Conservation (phyloP, 2,113 vertebrate species). For the Pandion haliaetus region DNA sequence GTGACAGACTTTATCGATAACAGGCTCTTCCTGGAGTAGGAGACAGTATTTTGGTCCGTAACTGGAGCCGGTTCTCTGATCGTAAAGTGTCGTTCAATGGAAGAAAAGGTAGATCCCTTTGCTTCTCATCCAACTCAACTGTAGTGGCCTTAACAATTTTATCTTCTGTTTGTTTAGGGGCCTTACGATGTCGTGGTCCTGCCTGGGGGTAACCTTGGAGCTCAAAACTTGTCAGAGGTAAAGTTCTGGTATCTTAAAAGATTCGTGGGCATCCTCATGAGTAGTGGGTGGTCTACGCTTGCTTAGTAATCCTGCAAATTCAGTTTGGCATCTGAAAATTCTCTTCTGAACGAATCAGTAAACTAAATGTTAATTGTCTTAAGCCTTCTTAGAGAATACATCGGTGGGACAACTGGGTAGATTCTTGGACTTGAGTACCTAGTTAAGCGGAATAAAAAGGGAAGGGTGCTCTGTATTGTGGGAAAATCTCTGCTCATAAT, state of each 20-base stretch:
- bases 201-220: constrained; percentile 92
- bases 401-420: neutral
- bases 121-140: neutral
- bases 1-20: neutral
- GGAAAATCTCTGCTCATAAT: neutral
- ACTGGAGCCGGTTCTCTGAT: neutral
- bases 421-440: neutral
- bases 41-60: neutral
- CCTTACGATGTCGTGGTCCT: constrained; percentile 94
- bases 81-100: neutral
- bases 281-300: neutral
- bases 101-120: neutral
- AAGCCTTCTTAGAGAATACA: neutral
- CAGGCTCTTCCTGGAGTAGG: neutral
- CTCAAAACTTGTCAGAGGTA: constrained; percentile 95
- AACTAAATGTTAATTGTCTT: neutral
- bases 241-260: neutral
- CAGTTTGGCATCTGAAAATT: neutral
- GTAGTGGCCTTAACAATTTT: neutral
- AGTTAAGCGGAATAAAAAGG: neutral
- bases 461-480: neutral
- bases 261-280: neutral
- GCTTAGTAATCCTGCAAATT: neutral
- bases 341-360: neutral
- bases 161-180: constrained; percentile 72